phyloP scores from a whole-genome alignment of 2,888 invertebrate genomes.

The Dilophus febrilis region DNA sequence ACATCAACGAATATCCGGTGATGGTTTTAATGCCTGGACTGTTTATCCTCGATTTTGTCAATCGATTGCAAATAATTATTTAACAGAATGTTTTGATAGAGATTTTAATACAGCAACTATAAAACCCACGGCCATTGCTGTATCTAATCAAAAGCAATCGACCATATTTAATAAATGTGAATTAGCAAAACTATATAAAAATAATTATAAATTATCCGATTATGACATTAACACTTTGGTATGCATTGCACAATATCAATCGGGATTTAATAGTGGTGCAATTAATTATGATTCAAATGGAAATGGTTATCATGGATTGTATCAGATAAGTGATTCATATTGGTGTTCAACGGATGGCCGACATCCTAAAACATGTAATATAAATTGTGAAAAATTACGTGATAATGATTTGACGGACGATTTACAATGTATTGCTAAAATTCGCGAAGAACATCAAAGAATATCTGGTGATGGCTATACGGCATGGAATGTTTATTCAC shows the following conservation, averaged over 20 bases:
- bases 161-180: conserved; percentile 35
- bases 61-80: conserved; percentile 17
- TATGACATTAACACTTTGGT: conserved; percentile 42
- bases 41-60: conserved; percentile 15
- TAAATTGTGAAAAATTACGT: conserved; percentile 41
- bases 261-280: conserved; percentile 47
- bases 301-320: conserved; percentile 52
- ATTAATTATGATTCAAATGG: conserved; percentile 26
- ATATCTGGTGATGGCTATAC: conserved; percentile 53
- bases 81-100: conserved; percentile 13
- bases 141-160: background rate
- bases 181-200: conserved; percentile 41
- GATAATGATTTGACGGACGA: conserved; percentile 57
- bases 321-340: conserved; percentile 54
- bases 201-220: conserved; percentile 35
- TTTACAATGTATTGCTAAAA: conserved; percentile 42
- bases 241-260: conserved; percentile 55
- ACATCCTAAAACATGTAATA: conserved; percentile 41
- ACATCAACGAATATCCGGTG: conserved; percentile 46
- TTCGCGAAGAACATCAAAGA: conserved; percentile 46
- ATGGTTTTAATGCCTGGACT: conserved; percentile 39
- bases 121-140: background rate
- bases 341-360: conserved; percentile 42
- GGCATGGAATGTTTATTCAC: conserved; percentile 25
- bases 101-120: background rate